Evolutionary conservation across 2,797 vertebrate species (phyloP), one percentile per base, ranked within the genome.

Genomic region (Muscicapa striata): DNA sequence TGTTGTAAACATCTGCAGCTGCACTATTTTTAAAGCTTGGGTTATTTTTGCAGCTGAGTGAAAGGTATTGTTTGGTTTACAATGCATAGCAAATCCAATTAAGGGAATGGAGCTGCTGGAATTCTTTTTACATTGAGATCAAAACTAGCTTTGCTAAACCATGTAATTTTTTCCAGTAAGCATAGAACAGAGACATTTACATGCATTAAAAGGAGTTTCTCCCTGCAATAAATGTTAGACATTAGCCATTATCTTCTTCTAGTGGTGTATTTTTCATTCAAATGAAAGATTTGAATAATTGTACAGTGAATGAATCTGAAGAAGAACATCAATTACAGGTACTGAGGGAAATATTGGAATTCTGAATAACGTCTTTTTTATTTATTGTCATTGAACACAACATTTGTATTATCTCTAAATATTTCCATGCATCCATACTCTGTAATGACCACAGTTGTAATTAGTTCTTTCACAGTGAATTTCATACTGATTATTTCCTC

Each of bases 41-140:
- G 58, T 97, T 96, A 90, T 92, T 96, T 95, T 93, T 89, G 69
- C 64, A 93, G 87, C 80, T 94, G 49, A 93, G 62, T 75, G 87
- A 96, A 97, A 96, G 93, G 91, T 87, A 78, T 79, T 95, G 89
- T 94, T 97, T 95, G 85, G 95, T 96, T 97, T 97, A 94, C 91
- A 96, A 93, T 68, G 96, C 97, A 96, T 96, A 94, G 59, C 83
- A 97, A 98, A 98, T 98, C 97, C 97, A 96, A 77, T 98, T 98
- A 98, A 73, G 38, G 76, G 89, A 87, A 96, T 87, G 89, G 91
- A 97, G 91, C 48, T 92, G 84, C 68, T 79, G 79, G 96, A 96
- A 95, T 96, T 95, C 94, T 96, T 97, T 97, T 95, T 88, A 93
- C 82, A 90, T 91, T 93, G 95, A 96, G 77, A 97, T 94, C 80